Evolutionary conservation across 2,888 invertebrate species (phyloP).

Genomic region (Ennomos fuscantarius): DNA sequence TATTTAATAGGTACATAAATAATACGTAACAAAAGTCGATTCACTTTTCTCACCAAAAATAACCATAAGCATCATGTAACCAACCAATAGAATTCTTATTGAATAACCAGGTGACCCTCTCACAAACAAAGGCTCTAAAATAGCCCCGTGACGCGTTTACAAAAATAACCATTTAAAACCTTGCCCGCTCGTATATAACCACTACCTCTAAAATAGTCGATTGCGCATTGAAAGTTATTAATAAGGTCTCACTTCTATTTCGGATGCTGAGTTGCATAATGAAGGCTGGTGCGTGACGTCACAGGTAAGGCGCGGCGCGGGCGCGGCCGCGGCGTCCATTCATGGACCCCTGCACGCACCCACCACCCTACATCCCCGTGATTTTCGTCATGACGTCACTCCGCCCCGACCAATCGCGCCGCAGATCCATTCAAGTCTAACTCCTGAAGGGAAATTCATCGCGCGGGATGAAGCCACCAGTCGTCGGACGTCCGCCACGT

Average conservation of each 20-base stretch:
- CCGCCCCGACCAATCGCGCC: conserved; percentile 84
- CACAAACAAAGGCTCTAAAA: conserved; percentile 9
- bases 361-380: conserved; percentile 82
- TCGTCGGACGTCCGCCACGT: conserved; percentile 70
- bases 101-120: no score
- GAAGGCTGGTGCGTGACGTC: conserved; percentile 74
- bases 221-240: conserved; percentile 59
- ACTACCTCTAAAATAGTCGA: conserved; percentile 31
- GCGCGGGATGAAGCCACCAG: conserved; percentile 75
- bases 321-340: conserved; percentile 74
- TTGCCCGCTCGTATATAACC: conserved; percentile 22
- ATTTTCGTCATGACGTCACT: conserved; percentile 90
- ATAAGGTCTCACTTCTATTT: conserved; percentile 60
- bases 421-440: conserved; percentile 88
- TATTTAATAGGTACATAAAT: no score
- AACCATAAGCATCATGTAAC: no score
- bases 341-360: conserved; percentile 67
- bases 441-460: conserved; percentile 85
- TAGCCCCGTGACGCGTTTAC: conserved; percentile 8
- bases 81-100: no score
- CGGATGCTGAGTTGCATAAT: conserved; percentile 71
- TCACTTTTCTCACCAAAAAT: no score
- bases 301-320: conserved; percentile 72
- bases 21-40: no score
- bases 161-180: conserved; percentile 9